Percentiles rank a stretch among this genome's conserved stretches.
Evolutionary conservation across 2,888 invertebrate species (phyloP).

Genomic region (Mimumesa dahlbomi): DNA sequence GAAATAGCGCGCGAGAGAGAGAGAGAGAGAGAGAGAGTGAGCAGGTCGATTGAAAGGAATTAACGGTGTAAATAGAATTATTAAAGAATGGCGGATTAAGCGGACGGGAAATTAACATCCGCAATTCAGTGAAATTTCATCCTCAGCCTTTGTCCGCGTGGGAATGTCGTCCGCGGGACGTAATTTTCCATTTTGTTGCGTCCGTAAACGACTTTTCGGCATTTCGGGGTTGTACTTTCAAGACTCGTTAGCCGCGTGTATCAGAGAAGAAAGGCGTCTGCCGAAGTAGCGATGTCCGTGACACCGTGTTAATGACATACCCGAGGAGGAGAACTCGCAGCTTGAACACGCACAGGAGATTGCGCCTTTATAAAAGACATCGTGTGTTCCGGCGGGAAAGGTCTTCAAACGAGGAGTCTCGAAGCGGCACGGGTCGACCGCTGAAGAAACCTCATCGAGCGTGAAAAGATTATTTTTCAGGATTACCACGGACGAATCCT

Average conservation of each 20-base stretch:
- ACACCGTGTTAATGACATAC: constrained; percentile 54
- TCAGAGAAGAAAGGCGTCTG: constrained; percentile 26
- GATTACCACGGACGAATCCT: constrained; percentile 19
- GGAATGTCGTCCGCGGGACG: neutral
- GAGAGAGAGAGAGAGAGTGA: neutral
- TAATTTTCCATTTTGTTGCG: constrained; percentile 21
- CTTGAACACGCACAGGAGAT: constrained; percentile 59
- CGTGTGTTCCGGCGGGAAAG: neutral
- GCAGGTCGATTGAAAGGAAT: neutral
- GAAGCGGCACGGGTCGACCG: neutral
- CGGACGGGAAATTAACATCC: constrained; percentile 21
- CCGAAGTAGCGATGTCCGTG: constrained; percentile 47
- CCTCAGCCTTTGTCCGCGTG: neutral
- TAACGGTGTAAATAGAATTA: neutral
- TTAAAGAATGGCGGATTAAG: constrained; percentile 5
- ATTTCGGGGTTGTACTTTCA: constrained; percentile 2
- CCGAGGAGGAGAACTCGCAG: constrained; percentile 26
- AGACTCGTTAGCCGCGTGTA: constrained; percentile 43
- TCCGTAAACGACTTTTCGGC: constrained; percentile 11
- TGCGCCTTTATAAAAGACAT: neutral
- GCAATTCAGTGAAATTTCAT: neutral
- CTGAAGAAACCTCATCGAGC: constrained; percentile 17
- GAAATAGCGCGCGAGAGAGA: too few species aligned
- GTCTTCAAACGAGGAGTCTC: constrained; percentile 1
- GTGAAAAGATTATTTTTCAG: constrained; percentile 32